A percentile compares a stretch with the other conserved stretches of the same genome.
These are phyloP conservation scores for Leucoraja erinaceus DNA, from an alignment of 2,113 vertebrate species.

Conservation along the genomic window DNA sequence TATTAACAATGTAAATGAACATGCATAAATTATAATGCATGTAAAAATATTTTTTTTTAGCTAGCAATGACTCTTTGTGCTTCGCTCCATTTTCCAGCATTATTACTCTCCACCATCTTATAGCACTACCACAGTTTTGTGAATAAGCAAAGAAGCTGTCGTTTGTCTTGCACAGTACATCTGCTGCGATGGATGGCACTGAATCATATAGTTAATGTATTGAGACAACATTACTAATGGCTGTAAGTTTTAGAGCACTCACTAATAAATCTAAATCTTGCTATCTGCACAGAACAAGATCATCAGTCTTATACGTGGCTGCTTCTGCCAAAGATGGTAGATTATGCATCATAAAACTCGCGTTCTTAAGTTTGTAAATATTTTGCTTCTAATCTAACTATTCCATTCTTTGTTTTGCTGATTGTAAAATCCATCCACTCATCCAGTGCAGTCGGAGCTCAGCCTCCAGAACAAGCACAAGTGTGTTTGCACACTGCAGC, in stretches of 20 bases:
- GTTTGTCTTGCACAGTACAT: slow-evolving; percentile 29
- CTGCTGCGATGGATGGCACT: slow-evolving; percentile 15
- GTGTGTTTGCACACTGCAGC: too few relatives aligned
- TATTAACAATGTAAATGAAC: not conserved
- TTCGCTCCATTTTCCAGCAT: not conserved
- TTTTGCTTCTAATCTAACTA: not conserved
- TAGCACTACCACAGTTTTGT: slow-evolving; percentile 18
- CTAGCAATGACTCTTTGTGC: slow-evolving; percentile 15
- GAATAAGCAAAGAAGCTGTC: not conserved
- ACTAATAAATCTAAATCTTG: slow-evolving; percentile 33
- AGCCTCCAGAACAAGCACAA: too few relatives aligned
- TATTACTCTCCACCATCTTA: slow-evolving; percentile 1
- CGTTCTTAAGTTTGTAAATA: not conserved
- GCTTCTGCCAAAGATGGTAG: not conserved
- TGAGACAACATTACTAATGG: slow-evolving; percentile 37
- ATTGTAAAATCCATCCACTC: too few relatives aligned
- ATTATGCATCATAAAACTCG: not conserved
- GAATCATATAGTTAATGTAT: slow-evolving; percentile 37
- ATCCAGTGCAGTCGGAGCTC: too few relatives aligned
- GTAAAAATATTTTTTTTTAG: not conserved
- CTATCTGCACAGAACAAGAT: slow-evolving; percentile 4
- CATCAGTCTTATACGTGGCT: not conserved
- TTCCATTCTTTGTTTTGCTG: not conserved
- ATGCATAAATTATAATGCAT: not conserved
- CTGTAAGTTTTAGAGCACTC: slow-evolving; percentile 18